Evolutionary conservation across 2,888 invertebrate genomes (phyloP).

Genomic region (Trisateles emortualis): DNA sequence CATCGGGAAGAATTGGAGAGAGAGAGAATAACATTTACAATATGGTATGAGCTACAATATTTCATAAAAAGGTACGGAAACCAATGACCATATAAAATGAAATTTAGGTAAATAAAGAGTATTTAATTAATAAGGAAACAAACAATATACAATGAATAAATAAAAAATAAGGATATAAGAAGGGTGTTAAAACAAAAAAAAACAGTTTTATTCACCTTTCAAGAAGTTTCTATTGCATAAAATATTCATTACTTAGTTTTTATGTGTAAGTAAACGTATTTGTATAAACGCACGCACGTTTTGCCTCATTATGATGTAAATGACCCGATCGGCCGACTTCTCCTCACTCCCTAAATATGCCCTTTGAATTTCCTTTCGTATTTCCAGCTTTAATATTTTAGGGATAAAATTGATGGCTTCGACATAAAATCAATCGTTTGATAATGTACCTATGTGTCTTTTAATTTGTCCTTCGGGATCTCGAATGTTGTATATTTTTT

Average conservation of each 20-base stretch:
- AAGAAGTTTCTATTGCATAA: slow-evolving; percentile 15
- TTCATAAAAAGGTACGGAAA: too few relatives aligned
- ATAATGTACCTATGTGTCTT: slow-evolving; percentile 6
- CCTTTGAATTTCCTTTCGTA: slow-evolving; percentile 27
- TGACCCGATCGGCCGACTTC: slow-evolving; percentile 28
- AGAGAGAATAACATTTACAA: too few relatives aligned
- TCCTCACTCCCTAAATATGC: slow-evolving; percentile 27
- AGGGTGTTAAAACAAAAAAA: too few relatives aligned
- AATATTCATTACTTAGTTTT: slow-evolving; percentile 11
- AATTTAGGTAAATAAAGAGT: too few relatives aligned
- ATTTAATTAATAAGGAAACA: too few relatives aligned
- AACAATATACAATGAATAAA: too few relatives aligned
- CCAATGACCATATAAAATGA: too few relatives aligned
- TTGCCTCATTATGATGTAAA: slow-evolving; percentile 33
- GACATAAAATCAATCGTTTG: slow-evolving; percentile 15
- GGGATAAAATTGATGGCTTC: slow-evolving; percentile 24
- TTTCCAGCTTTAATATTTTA: slow-evolving; percentile 19
- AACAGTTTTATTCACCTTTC: slow-evolving; percentile 2
- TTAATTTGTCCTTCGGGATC: not conserved
- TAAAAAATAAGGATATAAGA: too few relatives aligned
- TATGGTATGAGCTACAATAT: too few relatives aligned
- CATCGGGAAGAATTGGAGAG: too few relatives aligned
- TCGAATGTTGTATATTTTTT: not conserved
- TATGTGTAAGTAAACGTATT: slow-evolving; percentile 15
- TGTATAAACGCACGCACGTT: slow-evolving; percentile 27